Evolutionary conservation across 2,113 vertebrate genomes (phyloP).

Genomic region (Pterocles gutturalis): DNA sequence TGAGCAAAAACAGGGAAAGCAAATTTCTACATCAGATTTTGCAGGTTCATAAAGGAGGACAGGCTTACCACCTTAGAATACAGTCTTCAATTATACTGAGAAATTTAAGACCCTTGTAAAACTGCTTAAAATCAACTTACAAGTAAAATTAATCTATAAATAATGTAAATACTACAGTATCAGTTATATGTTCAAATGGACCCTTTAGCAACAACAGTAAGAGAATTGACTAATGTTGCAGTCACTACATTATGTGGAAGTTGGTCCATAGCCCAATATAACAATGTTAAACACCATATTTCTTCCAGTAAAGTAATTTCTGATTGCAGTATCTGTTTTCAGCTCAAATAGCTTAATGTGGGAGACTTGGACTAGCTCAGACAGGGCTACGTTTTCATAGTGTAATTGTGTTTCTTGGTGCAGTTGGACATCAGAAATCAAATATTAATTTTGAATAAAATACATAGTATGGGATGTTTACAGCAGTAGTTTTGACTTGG

Average conservation of each 20-base stretch:
- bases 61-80: not conserved
- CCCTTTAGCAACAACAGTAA: not conserved
- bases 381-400: not conserved
- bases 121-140: not conserved
- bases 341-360: not conserved
- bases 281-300: not conserved
- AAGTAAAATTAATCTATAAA: not conserved
- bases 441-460: not conserved
- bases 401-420: not conserved
- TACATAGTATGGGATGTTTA: not conserved
- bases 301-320: conserved; percentile 15
- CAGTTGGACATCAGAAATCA: not conserved
- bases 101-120: not conserved
- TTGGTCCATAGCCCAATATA: conserved; percentile 11
- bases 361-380: not conserved
- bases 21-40: not conserved
- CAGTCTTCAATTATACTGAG: not conserved
- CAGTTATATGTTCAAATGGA: not conserved
- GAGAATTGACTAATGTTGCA: not conserved
- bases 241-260: not conserved
- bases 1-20: not conserved
- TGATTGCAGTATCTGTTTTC: conserved; percentile 23
- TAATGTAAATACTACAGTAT: not conserved
- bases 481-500: not conserved
- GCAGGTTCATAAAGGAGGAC: not conserved